Evolutionary conservation across 2,113 vertebrate genomes (phyloP).

Genomic region (Mus spicilegus): DNA sequence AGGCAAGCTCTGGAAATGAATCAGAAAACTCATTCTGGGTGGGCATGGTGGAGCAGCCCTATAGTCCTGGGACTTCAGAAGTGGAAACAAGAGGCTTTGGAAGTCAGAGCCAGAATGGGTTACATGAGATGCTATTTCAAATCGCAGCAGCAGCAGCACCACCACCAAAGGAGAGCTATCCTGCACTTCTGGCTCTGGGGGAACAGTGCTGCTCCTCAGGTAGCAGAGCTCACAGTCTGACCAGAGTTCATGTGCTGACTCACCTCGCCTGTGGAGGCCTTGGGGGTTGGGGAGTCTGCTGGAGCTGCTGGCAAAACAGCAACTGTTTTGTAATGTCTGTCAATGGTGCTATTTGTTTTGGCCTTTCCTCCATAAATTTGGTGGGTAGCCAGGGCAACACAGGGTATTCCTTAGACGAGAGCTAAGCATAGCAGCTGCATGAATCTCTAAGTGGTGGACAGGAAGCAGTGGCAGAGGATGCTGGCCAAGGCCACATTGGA

Average conservation of each 20-base stretch:
- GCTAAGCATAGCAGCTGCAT: slow-evolving; percentile 2
- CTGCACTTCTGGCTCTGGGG: neutral
- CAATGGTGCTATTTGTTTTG: slow-evolving; percentile 73
- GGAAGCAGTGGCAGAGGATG: slow-evolving; percentile 29
- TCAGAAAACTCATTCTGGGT: neutral
- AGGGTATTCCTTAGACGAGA: slow-evolving; percentile 48
- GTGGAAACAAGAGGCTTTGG: neutral
- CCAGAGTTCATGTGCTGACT: neutral
- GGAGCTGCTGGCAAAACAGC: slow-evolving; percentile 58
- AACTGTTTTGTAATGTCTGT: slow-evolving; percentile 61
- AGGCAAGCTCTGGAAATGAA: neutral
- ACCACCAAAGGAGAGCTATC: neutral
- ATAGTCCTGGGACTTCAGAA: neutral
- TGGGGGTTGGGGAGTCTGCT: slow-evolving; percentile 16
- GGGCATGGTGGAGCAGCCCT: neutral
- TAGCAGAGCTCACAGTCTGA: neutral
- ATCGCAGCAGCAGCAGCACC: neutral
- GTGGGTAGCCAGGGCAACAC: slow-evolving; percentile 51
- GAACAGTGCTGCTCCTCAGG: neutral
- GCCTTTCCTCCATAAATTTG: slow-evolving; percentile 65
- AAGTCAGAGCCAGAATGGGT: neutral
- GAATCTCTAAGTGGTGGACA: slow-evolving; percentile 57
- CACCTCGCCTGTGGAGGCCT: neutral
- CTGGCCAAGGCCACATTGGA: neutral
- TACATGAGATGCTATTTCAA: neutral